phyloP scores from a whole-genome alignment of 2,888 invertebrate species.

The Melieria omissa region DNA sequence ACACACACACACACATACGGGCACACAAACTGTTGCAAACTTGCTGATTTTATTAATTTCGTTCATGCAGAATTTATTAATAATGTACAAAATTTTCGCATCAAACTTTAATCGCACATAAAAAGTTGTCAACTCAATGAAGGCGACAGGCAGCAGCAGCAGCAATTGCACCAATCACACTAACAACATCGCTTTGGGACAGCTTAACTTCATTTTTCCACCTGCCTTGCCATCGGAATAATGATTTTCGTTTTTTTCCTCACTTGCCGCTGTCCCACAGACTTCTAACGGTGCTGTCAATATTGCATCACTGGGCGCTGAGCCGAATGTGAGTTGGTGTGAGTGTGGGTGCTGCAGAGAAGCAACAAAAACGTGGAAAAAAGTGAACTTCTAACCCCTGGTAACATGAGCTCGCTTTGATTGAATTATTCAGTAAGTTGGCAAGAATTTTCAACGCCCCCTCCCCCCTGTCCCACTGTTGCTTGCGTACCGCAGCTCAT shows the following conservation, averaged over 20 bases:
- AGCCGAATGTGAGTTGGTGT: not conserved
- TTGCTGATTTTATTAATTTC: slow-evolving; percentile 42
- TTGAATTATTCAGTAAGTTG: slow-evolving; percentile 55
- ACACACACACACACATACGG: too few relatives aligned
- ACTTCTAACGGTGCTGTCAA: not conserved
- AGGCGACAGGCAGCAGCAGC: slow-evolving; percentile 2
- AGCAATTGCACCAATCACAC: too few relatives aligned
- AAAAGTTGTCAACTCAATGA: slow-evolving; percentile 16
- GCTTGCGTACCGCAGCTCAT: too few relatives aligned
- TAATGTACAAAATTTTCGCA: slow-evolving; percentile 22
- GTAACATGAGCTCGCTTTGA: slow-evolving; percentile 48
- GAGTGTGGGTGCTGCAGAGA: not conserved
- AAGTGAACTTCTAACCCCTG: slow-evolving; percentile 41
- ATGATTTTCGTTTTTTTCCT: too few relatives aligned
- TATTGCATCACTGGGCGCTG: not conserved
- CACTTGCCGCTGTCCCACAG: slow-evolving; percentile 3
- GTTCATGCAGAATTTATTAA: slow-evolving; percentile 59
- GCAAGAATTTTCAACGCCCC: slow-evolving; percentile 34
- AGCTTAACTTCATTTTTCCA: too few relatives aligned
- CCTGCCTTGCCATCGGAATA: too few relatives aligned
- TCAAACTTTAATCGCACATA: slow-evolving; percentile 26
- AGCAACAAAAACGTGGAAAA: not conserved
- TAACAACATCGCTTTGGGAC: too few relatives aligned
- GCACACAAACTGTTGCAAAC: too few relatives aligned
- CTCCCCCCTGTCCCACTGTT: too few relatives aligned